These are phyloP conservation scores for Latheticus oryzae DNA, from an alignment of 2,888 invertebrate species.

Conservation along the genomic window DNA sequence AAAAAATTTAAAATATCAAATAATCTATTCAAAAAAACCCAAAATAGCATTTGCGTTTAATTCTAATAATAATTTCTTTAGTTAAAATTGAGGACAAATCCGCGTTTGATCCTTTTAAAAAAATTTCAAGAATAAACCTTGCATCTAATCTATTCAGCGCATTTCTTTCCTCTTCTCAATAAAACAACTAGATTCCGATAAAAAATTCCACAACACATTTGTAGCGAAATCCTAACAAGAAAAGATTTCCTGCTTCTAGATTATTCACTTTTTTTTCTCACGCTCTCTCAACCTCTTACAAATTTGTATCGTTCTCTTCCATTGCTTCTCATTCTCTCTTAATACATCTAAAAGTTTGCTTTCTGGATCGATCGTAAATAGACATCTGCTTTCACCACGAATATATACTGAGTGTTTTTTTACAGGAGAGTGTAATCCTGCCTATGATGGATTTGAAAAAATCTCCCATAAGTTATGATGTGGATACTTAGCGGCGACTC, in stretches of 20 bases:
- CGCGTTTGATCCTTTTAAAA: too few relatives aligned
- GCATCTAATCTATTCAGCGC: too few relatives aligned
- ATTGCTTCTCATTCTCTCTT: conserved; percentile 18
- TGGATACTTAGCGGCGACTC: conserved; percentile 68
- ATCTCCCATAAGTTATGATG: conserved; percentile 71
- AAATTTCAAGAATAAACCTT: too few relatives aligned
- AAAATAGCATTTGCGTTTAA: too few relatives aligned
- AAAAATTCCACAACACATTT: too few relatives aligned
- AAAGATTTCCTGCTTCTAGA: conserved; percentile 1
- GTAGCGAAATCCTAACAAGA: too few relatives aligned
- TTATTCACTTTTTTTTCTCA: conserved; percentile 15
- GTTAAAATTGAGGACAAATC: too few relatives aligned
- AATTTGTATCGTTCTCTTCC: conserved; percentile 20
- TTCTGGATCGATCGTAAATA: conserved; percentile 15
- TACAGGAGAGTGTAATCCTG: conserved; percentile 72
- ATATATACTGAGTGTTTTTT: conserved; percentile 25
- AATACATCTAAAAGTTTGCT: conserved; percentile 14
- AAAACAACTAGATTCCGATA: too few relatives aligned
- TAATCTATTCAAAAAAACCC: too few relatives aligned
- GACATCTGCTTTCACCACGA: conserved; percentile 15
- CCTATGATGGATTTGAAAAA: conserved; percentile 77
- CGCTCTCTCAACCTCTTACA: conserved; percentile 9
- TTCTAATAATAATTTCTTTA: too few relatives aligned
- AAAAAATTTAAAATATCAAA: too few relatives aligned
- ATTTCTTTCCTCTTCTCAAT: too few relatives aligned